phyloP scores from a whole-genome alignment of 2,888 invertebrate genomes.

The Mythimna ferrago region DNA sequence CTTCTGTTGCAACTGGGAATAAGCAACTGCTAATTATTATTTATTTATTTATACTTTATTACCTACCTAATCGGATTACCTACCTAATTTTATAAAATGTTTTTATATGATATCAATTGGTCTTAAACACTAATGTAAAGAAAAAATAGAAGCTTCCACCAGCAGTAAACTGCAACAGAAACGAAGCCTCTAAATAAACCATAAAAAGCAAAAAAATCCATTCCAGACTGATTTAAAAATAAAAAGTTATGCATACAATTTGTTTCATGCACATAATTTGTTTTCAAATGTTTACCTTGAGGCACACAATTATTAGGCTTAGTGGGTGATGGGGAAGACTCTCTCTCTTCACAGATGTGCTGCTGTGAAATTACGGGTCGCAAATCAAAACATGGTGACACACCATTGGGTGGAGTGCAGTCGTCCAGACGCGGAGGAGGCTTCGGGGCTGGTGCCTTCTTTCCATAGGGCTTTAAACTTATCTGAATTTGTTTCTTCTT shows the following conservation, averaged over 20 bases:
- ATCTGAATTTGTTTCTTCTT: slow-evolving; percentile 91
- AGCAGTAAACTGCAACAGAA: slow-evolving; percentile 6
- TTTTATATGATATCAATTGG: background rate
- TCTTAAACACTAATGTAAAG: background rate
- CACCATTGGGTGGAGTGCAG: slow-evolving; percentile 85
- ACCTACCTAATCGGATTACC: too few species aligned
- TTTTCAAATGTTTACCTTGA: slow-evolving; percentile 72
- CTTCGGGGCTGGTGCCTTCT: slow-evolving; percentile 85
- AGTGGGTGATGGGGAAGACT: slow-evolving; percentile 77
- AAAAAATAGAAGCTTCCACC: slow-evolving; percentile 1
- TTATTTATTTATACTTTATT: too few species aligned
- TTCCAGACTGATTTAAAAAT: slow-evolving; percentile 4
- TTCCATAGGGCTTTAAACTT: slow-evolving; percentile 77
- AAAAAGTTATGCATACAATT: slow-evolving; percentile 12
- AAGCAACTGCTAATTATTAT: background rate
- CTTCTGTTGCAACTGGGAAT: slow-evolving; percentile 65
- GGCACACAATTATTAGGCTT: slow-evolving; percentile 72
- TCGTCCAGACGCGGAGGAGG: slow-evolving; percentile 86
- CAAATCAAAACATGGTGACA: slow-evolving; percentile 87
- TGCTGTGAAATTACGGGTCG: slow-evolving; percentile 87
- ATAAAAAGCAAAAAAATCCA: slow-evolving; percentile 6
- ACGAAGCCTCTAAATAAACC: slow-evolving; percentile 24
- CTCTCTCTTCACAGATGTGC: slow-evolving; percentile 83
- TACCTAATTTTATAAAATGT: background rate
- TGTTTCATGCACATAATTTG: slow-evolving; percentile 43